Percentiles rank a stretch among this genome's conserved stretches.
These are phyloP conservation scores for Trissonchulus latispiculum DNA, from an alignment of 2,888 invertebrate species.

Conservation along the genomic window DNA sequence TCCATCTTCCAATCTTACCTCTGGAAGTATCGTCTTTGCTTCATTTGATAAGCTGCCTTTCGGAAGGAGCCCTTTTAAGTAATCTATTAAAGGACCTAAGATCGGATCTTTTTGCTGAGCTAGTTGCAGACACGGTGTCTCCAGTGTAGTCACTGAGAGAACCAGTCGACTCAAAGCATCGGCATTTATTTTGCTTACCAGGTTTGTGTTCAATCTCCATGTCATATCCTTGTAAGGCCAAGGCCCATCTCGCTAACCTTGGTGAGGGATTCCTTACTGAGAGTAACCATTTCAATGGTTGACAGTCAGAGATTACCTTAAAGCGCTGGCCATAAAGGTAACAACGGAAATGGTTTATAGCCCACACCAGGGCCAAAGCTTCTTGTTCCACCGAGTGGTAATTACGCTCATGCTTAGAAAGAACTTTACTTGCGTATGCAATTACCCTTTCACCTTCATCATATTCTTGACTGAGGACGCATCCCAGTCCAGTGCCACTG, in stretches of 20 bases:
- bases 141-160: background rate
- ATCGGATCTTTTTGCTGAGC: background rate
- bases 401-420: background rate
- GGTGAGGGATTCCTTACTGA: background rate
- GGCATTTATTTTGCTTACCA: background rate
- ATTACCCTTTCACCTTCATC: background rate
- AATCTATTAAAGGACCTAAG: background rate
- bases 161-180: background rate
- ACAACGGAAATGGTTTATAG: background rate
- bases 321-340: background rate
- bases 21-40: background rate
- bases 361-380: background rate
- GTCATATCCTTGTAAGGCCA: background rate
- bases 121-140: background rate
- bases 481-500: background rate
- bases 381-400: background rate
- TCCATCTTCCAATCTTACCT: background rate
- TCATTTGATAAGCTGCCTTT: background rate
- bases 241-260: background rate
- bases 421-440: background rate
- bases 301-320: background rate
- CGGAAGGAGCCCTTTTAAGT: too few relatives aligned
- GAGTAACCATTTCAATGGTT: background rate
- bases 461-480: background rate
- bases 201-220: background rate